Evolutionary conservation across 1,140 invertebrate species (phyloP), one percentile per base, ranked within the genome.

Genomic region (Trachymyrmex cornetzi): DNA sequence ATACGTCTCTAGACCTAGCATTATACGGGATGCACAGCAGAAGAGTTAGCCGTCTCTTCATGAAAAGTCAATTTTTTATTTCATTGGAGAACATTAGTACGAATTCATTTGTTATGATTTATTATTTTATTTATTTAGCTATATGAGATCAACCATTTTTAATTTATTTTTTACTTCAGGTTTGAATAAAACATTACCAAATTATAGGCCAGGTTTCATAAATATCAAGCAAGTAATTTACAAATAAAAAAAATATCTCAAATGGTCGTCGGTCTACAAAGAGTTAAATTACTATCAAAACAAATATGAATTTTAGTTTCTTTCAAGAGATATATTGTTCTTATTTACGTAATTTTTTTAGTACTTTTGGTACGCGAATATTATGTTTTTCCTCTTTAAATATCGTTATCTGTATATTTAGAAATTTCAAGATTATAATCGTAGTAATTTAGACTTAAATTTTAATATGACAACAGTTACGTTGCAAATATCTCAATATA

Each of bases 391-490:
- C n/a, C 6, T 72, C 22, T 72, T 50, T 9, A 72, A 6, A 38
- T 75, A 75, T 57, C 3, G 12, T 34, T 7, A 30, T n/a, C 0
- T 14, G 16, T 24, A 48, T 38, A 66, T 66, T 66, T 38, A 38
- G 30, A n/a, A 66, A 1, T 66, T 66, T 9, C 64, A 38, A 66
- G 30, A 14, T 66, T 1, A 38, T 66, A 38, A 38, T 38, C 38
- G n/a, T 48, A 38, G 12, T 67, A 67, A 44, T 69, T 48, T 16
- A 69, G 12, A 4, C 44, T 69, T 24, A 48, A 44, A 69, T 69
- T 69, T 67, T 67, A 67, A 48, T 69, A 48, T 48, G n/a, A 48
- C 34, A 22, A 69, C 34, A 44, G n/a, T 69, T 67, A n/a, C 66
- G 2, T 24, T 4, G 27, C 34, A 48, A 48, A 44, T 14, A 66